Evolutionary conservation across 92 coral and sea anemone genomes (phyloP).

Genomic region (Actinostola sp.): DNA sequence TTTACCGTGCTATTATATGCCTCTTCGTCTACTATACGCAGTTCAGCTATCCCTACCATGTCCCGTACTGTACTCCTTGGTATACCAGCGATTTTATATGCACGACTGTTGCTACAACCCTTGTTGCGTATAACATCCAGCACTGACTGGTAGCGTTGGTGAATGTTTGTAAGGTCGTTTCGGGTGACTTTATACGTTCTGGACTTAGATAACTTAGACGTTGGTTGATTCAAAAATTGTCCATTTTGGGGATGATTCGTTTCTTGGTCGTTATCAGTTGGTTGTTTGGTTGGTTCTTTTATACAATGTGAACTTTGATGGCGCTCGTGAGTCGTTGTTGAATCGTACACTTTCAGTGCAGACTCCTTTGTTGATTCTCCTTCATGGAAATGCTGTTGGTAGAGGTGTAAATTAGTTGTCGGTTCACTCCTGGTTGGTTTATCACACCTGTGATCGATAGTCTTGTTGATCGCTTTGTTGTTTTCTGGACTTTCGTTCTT

Average conservation of each 20-base stretch:
- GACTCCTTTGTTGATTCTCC: background rate
- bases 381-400: background rate
- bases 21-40: slow-evolving; percentile 4
- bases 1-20: background rate
- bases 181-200: background rate
- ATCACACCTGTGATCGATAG: too few relatives aligned
- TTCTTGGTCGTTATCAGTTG: too few relatives aligned
- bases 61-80: slow-evolving; percentile 14
- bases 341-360: too few relatives aligned
- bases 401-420: background rate
- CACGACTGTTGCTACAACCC: background rate
- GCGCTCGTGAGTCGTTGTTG: too few relatives aligned
- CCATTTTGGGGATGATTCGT: too few relatives aligned
- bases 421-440: background rate
- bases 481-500: background rate
- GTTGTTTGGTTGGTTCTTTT: too few relatives aligned
- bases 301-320: too few relatives aligned
- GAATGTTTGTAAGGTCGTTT: background rate
- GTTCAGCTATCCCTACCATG: slow-evolving; percentile 10
- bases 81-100: background rate
- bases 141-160: slow-evolving; percentile 4
- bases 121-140: background rate
- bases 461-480: background rate
- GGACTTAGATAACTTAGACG: background rate
- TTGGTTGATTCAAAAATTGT: too few relatives aligned